Base-by-base conservation (phyloP, 1,140 invertebrate genomes). In the Eupristina koningsbergeri region DNA sequence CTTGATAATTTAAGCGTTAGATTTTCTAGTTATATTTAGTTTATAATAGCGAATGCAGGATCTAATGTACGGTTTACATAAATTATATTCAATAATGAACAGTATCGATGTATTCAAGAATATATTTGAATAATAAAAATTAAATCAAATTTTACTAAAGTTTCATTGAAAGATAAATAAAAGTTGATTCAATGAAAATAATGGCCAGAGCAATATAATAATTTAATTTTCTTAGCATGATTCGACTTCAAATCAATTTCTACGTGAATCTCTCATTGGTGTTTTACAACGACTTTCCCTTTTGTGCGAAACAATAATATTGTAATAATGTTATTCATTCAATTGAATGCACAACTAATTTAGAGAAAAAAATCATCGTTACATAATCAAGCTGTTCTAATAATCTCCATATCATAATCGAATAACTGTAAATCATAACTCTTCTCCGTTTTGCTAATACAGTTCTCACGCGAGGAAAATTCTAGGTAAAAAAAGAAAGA, bases 351-450 rank as follows among this genome's bases (percentile, higher is more conserved):
- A 53, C 11, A 17, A 19, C 50, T 53, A 53, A 53, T 53, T 53
- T 53, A 53, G 50, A n/a, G 50, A 53, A 53, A 17, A 53, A 19
- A 53, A 53, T 53, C 50, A n/a, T 63, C 61, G 61, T 17, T 71
- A 41, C 36, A 41, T 71, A 71, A 71, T 71, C 41, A 41, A 41
- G 19, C 26, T 41, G 31, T 61, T 74, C 47, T 58, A 50, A n/a
- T n/a, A 15, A 41, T 73, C 47, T 61, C 41, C 47, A 58, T 58
- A n/a, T 7, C 26, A 26, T 74, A 47, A 76, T 76, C 73, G 58
- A 82, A 76, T 76, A 67, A 76, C 58, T 76, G 39, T 81, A 71
- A 81, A 81, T 45, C 78, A 80, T 58, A 73, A 81, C 26, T 81
- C 50, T 11, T 26, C 50, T 58, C 11, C 15, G 11, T 53, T 34